These are phyloP conservation scores for Eretmocerus hayati DNA, from an alignment of 2,888 invertebrate genomes.

Conservation along the genomic window DNA sequence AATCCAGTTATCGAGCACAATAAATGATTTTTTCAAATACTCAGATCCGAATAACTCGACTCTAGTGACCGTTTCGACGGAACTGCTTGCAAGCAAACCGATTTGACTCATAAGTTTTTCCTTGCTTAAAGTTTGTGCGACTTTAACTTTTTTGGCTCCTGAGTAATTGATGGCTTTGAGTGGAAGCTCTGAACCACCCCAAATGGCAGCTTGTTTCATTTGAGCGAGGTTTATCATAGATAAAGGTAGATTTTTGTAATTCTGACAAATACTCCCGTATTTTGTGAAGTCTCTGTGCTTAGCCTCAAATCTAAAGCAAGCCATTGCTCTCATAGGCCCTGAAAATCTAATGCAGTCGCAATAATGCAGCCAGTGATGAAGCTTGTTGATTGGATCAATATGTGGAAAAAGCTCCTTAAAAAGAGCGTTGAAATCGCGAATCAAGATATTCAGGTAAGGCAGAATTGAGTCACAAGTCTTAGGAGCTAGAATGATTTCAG, in stretches of 20 bases:
- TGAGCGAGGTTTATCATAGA: conserved; percentile 1
- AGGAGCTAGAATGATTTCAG: conserved; percentile 19
- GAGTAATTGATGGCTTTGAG: conserved; percentile 1
- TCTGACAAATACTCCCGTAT: conserved; percentile 1
- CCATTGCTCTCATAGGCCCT: neutral
- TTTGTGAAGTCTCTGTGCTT: neutral
- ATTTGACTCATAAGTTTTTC: conserved; percentile 8
- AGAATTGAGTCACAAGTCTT: neutral
- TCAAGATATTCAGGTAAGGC: conserved; percentile 1
- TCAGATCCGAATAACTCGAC: conserved; percentile 9
- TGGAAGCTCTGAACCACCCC: neutral
- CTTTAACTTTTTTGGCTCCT: too few relatives aligned
- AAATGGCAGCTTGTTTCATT: neutral
- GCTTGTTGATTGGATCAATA: conserved; percentile 4
- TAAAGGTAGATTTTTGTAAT: too few relatives aligned
- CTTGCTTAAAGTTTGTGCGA: conserved; percentile 3
- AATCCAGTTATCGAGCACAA: conserved; percentile 9
- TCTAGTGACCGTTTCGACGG: conserved; percentile 3
- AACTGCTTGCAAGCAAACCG: neutral
- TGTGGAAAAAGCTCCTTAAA: neutral
- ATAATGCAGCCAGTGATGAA: conserved; percentile 3
- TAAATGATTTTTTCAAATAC: conserved; percentile 11
- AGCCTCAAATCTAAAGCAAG: neutral
- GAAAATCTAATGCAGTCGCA: neutral
- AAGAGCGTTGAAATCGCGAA: neutral